Percentiles rank a stretch among this genome's conserved stretches.
Evolutionary conservation across 2,888 invertebrate species (phyloP).

Genomic region (Phalera bucephala): DNA sequence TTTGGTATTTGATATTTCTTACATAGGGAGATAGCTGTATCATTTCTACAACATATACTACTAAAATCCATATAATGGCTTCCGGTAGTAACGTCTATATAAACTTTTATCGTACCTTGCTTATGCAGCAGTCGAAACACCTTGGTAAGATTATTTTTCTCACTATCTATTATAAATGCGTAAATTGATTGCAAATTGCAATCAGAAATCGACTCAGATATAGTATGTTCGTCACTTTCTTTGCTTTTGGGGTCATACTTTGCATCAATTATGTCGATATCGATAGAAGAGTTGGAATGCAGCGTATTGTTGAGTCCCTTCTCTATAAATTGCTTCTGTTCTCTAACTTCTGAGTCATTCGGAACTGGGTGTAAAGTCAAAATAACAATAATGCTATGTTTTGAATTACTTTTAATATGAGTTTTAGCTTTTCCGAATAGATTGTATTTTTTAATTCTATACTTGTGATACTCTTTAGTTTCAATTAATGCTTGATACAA

Average conservation of each 20-base stretch:
- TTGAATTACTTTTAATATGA: constrained; percentile 14
- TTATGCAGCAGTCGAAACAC: constrained; percentile 51
- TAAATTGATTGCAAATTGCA: constrained; percentile 61
- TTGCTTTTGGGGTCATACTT: constrained; percentile 31
- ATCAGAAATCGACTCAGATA: constrained; percentile 20
- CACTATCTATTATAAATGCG: constrained; percentile 46
- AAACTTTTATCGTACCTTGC: constrained; percentile 55
- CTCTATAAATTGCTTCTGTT: constrained; percentile 20
- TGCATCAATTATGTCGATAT: constrained; percentile 60
- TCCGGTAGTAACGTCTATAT: constrained; percentile 47
- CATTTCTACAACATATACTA: constrained; percentile 44
- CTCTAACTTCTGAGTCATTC: constrained; percentile 10
- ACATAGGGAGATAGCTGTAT: constrained; percentile 24
- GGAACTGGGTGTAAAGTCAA: constrained; percentile 46
- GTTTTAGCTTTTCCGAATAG: constrained; percentile 38
- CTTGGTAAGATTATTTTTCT: constrained; percentile 47
- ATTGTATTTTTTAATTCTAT: constrained; percentile 50
- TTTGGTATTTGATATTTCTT: constrained; percentile 12
- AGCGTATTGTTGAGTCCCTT: constrained; percentile 41
- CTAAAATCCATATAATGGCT: constrained; percentile 42
- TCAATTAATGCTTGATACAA: constrained; percentile 51
- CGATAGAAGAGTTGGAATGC: constrained; percentile 37
- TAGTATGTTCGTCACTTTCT: constrained; percentile 21
- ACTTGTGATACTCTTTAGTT: constrained; percentile 49
- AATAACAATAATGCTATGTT: constrained; percentile 54